phyloP scores from a whole-genome alignment of 2,888 invertebrate species.

The Hydrotaea diabolus region DNA sequence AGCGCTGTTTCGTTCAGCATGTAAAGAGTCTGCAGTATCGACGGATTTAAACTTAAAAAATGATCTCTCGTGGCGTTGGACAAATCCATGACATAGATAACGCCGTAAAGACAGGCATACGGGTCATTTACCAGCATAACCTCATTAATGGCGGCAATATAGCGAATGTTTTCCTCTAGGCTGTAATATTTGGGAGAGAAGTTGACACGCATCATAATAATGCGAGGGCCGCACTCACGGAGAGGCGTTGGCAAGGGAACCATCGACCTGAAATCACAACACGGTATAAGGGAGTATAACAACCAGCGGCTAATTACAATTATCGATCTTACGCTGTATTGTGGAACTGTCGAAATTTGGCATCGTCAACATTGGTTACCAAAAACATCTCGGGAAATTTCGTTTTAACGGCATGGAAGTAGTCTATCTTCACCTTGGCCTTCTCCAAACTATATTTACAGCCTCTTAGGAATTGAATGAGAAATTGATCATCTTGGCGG shows the following conservation, averaged over 20 bases:
- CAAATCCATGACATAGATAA: conserved; percentile 82
- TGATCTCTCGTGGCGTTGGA: conserved; percentile 82
- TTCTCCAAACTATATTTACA: conserved; percentile 82
- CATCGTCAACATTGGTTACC: conserved; percentile 30
- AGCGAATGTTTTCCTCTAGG: conserved; percentile 80
- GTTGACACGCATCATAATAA: conserved; percentile 82
- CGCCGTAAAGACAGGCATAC: conserved; percentile 82
- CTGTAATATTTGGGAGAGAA: conserved; percentile 81
- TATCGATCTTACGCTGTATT: conserved; percentile 42
- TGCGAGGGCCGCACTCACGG: conserved; percentile 81
- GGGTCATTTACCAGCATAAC: conserved; percentile 84
- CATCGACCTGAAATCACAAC: too few relatives aligned
- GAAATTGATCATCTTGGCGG: conserved; percentile 78
- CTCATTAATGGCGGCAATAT: conserved; percentile 82
- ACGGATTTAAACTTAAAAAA: conserved; percentile 83
- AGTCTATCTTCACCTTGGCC: conserved; percentile 82
- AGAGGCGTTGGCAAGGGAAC: conserved; percentile 77
- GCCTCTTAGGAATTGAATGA: conserved; percentile 81
- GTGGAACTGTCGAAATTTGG: conserved; percentile 42
- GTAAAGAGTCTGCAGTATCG: conserved; percentile 83
- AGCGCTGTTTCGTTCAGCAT: conserved; percentile 83
- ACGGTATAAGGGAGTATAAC: conserved; percentile 69
- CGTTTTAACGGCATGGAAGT: conserved; percentile 82
- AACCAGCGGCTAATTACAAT: neutral
- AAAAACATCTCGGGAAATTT: conserved; percentile 72